These are phyloP conservation scores for Eupithecia vulgata DNA, from an alignment of 2,888 invertebrate species.

Conservation along the genomic window DNA sequence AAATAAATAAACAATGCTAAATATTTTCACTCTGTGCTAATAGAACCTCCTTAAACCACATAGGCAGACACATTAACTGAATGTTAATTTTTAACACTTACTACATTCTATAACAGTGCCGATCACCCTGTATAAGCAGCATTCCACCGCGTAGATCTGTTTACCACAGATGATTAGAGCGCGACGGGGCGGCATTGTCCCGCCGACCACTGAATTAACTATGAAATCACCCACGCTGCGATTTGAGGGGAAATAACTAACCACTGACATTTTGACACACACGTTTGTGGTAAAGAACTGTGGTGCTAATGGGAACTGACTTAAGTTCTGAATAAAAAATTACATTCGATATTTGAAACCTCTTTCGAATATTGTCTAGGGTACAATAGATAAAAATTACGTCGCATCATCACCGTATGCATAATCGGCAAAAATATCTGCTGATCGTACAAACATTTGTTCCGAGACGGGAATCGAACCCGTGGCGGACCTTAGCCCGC, in stretches of 20 bases:
- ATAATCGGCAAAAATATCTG: too few species aligned
- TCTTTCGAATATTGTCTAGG: too few species aligned
- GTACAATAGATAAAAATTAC: too few species aligned
- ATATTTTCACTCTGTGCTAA: not conserved
- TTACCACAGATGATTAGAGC: slow-evolving; percentile 60
- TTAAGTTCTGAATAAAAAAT: not conserved
- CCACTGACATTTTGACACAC: slow-evolving; percentile 25
- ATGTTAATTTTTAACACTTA: not conserved
- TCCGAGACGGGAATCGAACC: too few species aligned
- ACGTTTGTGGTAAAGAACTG: not conserved
- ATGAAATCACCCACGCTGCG: slow-evolving; percentile 51
- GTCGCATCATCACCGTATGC: too few species aligned
- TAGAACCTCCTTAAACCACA: not conserved
- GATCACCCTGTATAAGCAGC: slow-evolving; percentile 48
- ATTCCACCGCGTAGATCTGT: slow-evolving; percentile 60
- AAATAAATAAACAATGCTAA: not conserved
- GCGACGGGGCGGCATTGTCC: slow-evolving; percentile 53
- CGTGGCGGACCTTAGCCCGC: too few species aligned
- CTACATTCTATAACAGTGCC: not conserved
- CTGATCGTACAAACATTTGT: too few species aligned
- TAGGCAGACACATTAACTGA: not conserved
- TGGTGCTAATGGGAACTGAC: not conserved
- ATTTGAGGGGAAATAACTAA: slow-evolving; percentile 34
- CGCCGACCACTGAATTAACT: slow-evolving; percentile 38
- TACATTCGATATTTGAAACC: not conserved